Evolutionary conservation across 2,888 invertebrate species (phyloP), one percentile per base, ranked within the genome.

Genomic region (Cerceris rybyensis): DNA sequence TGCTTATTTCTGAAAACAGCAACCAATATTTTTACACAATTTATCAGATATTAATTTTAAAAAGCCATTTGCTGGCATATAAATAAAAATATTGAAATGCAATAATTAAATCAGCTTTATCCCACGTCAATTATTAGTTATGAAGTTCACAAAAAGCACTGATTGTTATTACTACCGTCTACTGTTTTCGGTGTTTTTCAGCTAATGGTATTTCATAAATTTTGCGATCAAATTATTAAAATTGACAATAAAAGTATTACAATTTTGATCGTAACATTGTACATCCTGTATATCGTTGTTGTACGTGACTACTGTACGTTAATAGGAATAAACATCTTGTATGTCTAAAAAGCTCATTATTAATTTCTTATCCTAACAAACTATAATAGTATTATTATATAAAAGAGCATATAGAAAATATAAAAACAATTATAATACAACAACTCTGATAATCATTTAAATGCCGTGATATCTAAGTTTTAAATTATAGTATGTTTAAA

Each of bases 261-360:
- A 63, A 54, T 57, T 55, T 13, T 42, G 43, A 57, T 49, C 57
- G 16, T 28, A 46, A 42, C 14, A 42, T 42, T 39, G 52, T 43
- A 28, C 55, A n/a, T 66, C 13, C 58, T 59, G 58, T 50, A 58
- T 50, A 71, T 46, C 13, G n/a, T 55, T 74, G 46, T 70, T 71
- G 54, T 46, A 64, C 50, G 55, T 11, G 58, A 52, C 65, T 41
- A 46, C 60, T 75, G 69, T 78, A 57, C 49, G 16, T 63, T 9
- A 46, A 49, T 75, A 75, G 79, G 68, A 84, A 81, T 78, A 81
- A 83, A 86, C 70, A 72, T 75, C 59, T 80, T 80, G 76, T 76
- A 67, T 78, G 73, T 65, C 66, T 63, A 63, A 65, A 57, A 71
- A 76, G n/a, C 28, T 13, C 41, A 11, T 14, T 43, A n/a, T 61